phyloP scores from a whole-genome alignment of 1,140 invertebrate species.

The Capitella teleta region DNA sequence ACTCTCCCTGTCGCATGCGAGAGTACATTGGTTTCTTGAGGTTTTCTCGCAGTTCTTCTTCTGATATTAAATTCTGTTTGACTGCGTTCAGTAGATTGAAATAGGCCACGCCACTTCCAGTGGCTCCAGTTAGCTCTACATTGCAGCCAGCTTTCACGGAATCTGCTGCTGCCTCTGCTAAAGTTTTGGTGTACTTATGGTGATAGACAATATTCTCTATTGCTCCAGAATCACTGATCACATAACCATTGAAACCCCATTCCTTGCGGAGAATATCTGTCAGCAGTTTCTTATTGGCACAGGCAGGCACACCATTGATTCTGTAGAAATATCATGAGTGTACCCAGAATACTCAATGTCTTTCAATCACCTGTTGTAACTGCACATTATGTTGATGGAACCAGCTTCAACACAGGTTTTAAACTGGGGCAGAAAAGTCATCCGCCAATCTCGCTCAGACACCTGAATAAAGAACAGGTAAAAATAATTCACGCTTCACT shows the following conservation, averaged over 20 bases:
- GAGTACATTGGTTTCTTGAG: constrained; percentile 15
- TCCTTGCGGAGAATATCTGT: constrained; percentile 29
- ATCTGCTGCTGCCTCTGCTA: constrained; percentile 14
- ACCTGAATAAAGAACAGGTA: constrained; percentile 3
- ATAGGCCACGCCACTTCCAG: not conserved
- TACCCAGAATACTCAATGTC: no score
- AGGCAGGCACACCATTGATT: constrained; percentile 33
- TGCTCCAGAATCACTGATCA: constrained; percentile 33
- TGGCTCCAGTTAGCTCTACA: not conserved
- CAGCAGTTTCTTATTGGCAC: constrained; percentile 27
- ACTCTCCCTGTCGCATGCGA: constrained; percentile 15
- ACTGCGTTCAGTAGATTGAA: not conserved
- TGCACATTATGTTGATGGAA: constrained; percentile 14
- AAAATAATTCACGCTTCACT: no score
- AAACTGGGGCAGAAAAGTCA: constrained; percentile 37
- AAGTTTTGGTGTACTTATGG: constrained; percentile 26
- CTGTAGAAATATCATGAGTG: constrained; percentile 17
- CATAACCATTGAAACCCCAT: constrained; percentile 30
- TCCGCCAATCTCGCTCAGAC: constrained; percentile 24
- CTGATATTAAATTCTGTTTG: not conserved
- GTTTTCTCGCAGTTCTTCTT: not conserved
- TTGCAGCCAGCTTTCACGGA: constrained; percentile 6
- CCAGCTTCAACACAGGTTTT: constrained; percentile 23
- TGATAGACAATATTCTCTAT: constrained; percentile 27
- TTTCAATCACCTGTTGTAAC: constrained; percentile 10